Evolutionary conservation across 2,888 invertebrate genomes (phyloP), one percentile per base, ranked within the genome.

Genomic region (Anthoptus insignis): DNA sequence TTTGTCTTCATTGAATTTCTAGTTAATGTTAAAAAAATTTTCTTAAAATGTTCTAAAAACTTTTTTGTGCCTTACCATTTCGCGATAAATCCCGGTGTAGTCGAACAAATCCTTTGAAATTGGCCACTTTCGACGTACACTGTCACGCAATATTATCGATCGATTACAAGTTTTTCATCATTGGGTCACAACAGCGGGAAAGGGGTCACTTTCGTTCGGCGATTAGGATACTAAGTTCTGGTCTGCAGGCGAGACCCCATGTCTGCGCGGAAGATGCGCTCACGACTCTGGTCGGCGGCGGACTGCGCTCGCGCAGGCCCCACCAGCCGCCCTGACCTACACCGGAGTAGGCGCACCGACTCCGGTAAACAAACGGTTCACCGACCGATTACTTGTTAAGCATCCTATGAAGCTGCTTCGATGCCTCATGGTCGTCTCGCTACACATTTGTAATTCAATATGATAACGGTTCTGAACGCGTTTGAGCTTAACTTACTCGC

Each of bases 331-430:
- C 81, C 83, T 89, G 92, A 91, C 91, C 91, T 89, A 91, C 89
- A 91, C 88, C 87, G 80, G 80, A 76, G 80, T 81, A 77, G 81
- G 76, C 78, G 80, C 83, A 81, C 80, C 84, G 85, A 80, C 87
- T 82, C 81, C 86, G 87, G 89, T 89, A 91, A 91, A 91, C 91
- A 91, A 89, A 89, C 91, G 90, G 92, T 92, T 92, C 92, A 89
- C 80, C 91, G 91, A 91, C 89, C 92, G 91, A 93, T 91, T 90
- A 86, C 82, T 82, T 76, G 80, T 77, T 72, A 76, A 79, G 76
- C 79, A 76, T 80, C 78, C 78, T 73, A 73, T 79, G 83, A 79
- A 78, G 77, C 78, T 76, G 79, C 76, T 76, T 75, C 76, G 78
- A 73, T 66, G 76, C 74, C 81, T 79, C 76, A 77, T 59, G 72